Evolutionary conservation across 2,797 vertebrate genomes (phyloP), one percentile per base, ranked within the genome.

Genomic region (Tenualosa ilisha): DNA sequence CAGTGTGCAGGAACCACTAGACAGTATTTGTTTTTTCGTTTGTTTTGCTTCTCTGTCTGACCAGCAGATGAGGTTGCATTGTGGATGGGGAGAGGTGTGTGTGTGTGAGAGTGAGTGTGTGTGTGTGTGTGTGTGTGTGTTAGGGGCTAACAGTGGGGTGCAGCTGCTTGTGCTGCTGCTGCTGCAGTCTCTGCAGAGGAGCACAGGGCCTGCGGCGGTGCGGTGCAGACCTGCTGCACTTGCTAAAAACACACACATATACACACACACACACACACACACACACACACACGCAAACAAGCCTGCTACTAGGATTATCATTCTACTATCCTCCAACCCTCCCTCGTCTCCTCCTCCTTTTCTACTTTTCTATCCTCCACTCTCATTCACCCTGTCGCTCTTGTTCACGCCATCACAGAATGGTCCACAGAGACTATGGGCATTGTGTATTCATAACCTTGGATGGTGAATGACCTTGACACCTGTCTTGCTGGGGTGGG

Each of bases 401-500:
- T 75, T 4, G 37, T 40, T 75, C 68, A 75, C 68, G 83, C 82
- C 59, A 81, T 75, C 51, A 87, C 82, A 5, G 26, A 37, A 79
- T 0, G 1, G 81, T 81, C 63, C 82, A 31, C 59, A 79, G 43
- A 51, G 86, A 24, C 68, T 31, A 82, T 26, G 81, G 61, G 49
- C 86, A 89, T 86, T 88, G 84, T 85, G 85, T 85, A 90, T 89
- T 88, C 81, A 86, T 85, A 81, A 85, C 84, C 59, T 40, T 83
- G 61, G 84, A n/a, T 82, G 63, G 56, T 82, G 83, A 84, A 86
- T 84, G 90, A 86, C 89, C 86, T 84, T 86, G 86, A 88, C 89
- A 89, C 65, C 51, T 83, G 82, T 87, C 86, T 86, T 84, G 83
- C 56, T 46, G 51, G 15, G 43, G 84, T 46, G 46, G 46, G 46